Base-by-base conservation (phyloP, 2,888 invertebrate species). In the Orthonevra nobilis region DNA sequence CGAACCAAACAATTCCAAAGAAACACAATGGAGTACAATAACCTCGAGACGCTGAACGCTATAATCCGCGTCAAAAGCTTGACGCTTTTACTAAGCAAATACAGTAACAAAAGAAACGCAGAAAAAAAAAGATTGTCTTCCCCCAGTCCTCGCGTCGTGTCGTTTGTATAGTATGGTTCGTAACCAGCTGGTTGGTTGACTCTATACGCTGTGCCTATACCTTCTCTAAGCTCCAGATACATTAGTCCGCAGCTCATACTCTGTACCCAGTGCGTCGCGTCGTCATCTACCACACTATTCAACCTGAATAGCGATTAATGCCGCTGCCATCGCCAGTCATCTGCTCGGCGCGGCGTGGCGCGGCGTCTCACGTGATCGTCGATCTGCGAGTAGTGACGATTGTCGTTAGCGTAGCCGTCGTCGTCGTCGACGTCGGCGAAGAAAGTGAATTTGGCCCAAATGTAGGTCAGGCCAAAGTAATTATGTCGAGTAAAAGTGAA, bases 401-500 rank as follows among this genome's bases (percentile, higher is more conserved):
- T 10, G 23, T 40, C 30, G 44, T 32, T 9, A 23, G 40, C 9
- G 3, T 19, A 7, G 26, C 15, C 10, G 23, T 66, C 54, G 20
- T 54, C 46, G 54, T 48, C 28, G 34, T 12, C 54, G 54, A 54
- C 66, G 72, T 44, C 66, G 60, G 38, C 66, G 66, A 79, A 79
- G 79, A 79, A 79, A 79, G 79, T 79, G 79, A 79, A 79, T 79
- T 79, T 79, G 79, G 73, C 79, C 79, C 48, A 26, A 79, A 79
- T 68, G 73, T 79, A 42, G 73, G 79, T 79, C 79, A 79, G 73
- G 79, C 79, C 79, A 79, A 66, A 73, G 79, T 79, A 79, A 79
- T 79, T 79, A 79, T 79, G 79, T 79, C 79, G 79, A 79, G 73
- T 79, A 79, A 79, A 79, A 79, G 79, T 79, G 79, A 79, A 79